Conservation (phyloP, 2,888 invertebrate genomes). For the Chaitophorus viminalis region DNA sequence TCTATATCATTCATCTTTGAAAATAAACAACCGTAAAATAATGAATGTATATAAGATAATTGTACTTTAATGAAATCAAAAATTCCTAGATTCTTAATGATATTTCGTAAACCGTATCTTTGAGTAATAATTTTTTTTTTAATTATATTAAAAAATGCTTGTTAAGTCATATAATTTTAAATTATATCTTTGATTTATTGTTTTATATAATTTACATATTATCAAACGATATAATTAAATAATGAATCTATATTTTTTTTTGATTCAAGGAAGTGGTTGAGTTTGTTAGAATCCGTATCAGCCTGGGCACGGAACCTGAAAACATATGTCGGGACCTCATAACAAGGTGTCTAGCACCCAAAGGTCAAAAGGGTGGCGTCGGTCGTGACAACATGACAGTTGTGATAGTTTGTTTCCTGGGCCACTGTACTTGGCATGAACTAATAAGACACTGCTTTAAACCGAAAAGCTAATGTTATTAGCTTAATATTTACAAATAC, state of each 20-base stretch:
- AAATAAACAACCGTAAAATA: too few relatives aligned
- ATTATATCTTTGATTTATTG: too few relatives aligned
- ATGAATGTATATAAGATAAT: too few relatives aligned
- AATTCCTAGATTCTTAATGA: background rate
- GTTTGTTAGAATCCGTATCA: constrained; percentile 86
- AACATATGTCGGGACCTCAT: constrained; percentile 96
- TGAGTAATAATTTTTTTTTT: background rate
- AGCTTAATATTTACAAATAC: too few relatives aligned
- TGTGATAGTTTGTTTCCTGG: constrained; percentile 83
- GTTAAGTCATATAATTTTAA: too few relatives aligned
- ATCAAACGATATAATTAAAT: too few relatives aligned
- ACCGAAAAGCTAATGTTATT: too few relatives aligned
- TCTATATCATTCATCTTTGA: background rate
- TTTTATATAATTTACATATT: background rate
- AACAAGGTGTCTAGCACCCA: constrained; percentile 94
- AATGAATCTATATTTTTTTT: background rate
- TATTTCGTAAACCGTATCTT: background rate
- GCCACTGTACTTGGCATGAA: constrained; percentile 67
- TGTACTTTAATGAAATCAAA: background rate
- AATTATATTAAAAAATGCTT: background rate
- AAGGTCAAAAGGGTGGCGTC: constrained; percentile 94
- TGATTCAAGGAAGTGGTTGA: constrained; percentile 81
- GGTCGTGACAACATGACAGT: constrained; percentile 99
- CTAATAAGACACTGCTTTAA: too few relatives aligned
- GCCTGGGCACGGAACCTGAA: constrained; percentile 86